Percentiles rank a stretch among this genome's conserved stretches.
These are phyloP conservation scores for Ophonus ardosiacus DNA, from an alignment of 2,888 invertebrate genomes.

Conservation along the genomic window DNA sequence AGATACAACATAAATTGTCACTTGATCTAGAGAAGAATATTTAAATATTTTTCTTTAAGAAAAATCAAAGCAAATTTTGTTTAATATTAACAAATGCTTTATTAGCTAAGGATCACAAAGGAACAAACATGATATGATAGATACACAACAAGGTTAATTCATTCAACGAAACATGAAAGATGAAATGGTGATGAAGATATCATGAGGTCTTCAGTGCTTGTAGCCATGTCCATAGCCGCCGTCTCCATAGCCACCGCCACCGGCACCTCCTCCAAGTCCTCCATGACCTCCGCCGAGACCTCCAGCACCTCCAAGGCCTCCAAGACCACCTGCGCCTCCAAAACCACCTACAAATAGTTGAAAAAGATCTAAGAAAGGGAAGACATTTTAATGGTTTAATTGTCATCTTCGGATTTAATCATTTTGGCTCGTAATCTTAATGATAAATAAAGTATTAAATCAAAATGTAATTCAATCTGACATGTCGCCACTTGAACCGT, in stretches of 20 bases:
- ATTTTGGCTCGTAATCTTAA: no score
- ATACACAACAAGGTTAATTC: background rate
- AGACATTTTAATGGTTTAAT: background rate
- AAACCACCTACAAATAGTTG: conserved; percentile 39
- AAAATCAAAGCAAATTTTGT: conserved; percentile 60
- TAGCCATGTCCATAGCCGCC: conserved; percentile 7
- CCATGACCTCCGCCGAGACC: conserved; percentile 2
- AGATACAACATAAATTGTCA: no score
- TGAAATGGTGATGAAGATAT: conserved; percentile 1
- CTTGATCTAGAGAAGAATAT: no score
- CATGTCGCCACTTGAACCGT: no score
- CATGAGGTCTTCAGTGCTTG: conserved; percentile 22
- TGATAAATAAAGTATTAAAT: no score
- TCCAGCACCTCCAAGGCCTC: background rate
- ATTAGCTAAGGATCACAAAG: conserved; percentile 69
- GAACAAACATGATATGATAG: background rate
- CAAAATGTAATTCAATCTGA: no score
- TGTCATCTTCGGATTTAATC: background rate
- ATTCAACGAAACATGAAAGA: background rate
- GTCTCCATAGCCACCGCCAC: conserved; percentile 16
- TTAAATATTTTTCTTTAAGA: conserved; percentile 64
- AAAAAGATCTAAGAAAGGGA: background rate
- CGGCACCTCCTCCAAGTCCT: background rate
- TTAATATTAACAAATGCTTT: background rate
- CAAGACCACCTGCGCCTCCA: conserved; percentile 14